These are phyloP conservation scores for Pristionchus entomophagus DNA, from an alignment of 2,888 invertebrate genomes.

Conservation along the genomic window DNA sequence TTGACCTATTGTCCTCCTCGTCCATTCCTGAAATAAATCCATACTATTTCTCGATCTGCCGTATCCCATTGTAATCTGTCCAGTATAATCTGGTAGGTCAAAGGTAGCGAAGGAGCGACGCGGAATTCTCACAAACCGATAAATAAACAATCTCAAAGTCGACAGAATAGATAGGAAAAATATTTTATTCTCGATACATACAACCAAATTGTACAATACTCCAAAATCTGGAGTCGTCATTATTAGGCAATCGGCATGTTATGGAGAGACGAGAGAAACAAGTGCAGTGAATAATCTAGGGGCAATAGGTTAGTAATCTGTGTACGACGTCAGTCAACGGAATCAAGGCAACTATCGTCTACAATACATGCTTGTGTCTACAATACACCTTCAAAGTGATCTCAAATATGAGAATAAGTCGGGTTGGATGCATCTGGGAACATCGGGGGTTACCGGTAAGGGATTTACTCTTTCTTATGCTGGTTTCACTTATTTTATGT, in stretches of 20 bases:
- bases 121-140: conserved; percentile 28
- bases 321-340: background rate
- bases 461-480: conserved; percentile 3
- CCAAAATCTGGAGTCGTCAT: conserved; percentile 33
- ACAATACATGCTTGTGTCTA: background rate
- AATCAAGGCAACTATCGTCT: conserved; percentile 8
- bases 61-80: background rate
- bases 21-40: background rate
- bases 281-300: background rate
- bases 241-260: conserved; percentile 26
- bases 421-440: background rate
- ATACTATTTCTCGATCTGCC: background rate
- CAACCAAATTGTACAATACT: conserved; percentile 21
- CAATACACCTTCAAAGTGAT: conserved; percentile 19
- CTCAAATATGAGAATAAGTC: background rate
- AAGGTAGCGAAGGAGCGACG: conserved; percentile 21
- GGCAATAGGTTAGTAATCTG: conserved; percentile 9
- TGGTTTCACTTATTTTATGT: background rate
- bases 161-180: background rate
- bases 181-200: conserved; percentile 37
- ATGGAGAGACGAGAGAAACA: background rate
- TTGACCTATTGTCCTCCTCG: conserved; percentile 13
- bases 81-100: background rate
- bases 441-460: background rate
- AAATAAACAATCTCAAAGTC: background rate